Base-by-base conservation (phyloP, 2,113 vertebrate genomes). In the Rhea americana region DNA sequence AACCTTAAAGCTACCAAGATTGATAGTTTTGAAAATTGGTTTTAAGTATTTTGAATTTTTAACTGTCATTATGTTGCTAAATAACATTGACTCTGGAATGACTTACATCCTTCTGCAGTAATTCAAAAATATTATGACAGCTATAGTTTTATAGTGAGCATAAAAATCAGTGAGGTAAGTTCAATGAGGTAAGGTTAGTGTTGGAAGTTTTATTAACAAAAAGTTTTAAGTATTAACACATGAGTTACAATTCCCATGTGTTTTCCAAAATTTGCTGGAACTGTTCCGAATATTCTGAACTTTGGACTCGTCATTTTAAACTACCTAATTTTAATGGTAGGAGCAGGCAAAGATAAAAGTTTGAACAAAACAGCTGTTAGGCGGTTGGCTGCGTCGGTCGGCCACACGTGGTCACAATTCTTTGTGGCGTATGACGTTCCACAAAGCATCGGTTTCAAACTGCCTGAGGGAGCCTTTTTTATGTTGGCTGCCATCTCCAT, bases 161-260 rank as follows among this genome's bases (percentile, higher is more conserved):
- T 98, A 97, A 98, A 98, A 98, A 95, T 82, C 85, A 94, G 94
- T 97, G 98, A 98, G 96, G 96, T 98, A 97, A 97, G 90, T 97
- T 98, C 96, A 98, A 1, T 97, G 97, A 98, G 95, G 97, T 98
- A 97, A 98, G 96, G 94, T 97, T 97, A 94, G 97, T 93, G 91
- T 97, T 98, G 96, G 97, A 97, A 97, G 91, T 98, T 98, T 97
- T 98, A 97, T 98, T 98, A 98, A 97, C 82, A 95, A 97, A 97
- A 97, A 90, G 58, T 96, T 58, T 28, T 92, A 97, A 97, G 95
- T 97, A 97, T 98, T 97, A 97, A 96, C 96, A 97, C 91, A 83
- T 95, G 95, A 97, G 73, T 97, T 98, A 97, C 70, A 96, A 91
- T 97, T 98, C 97, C 95, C 96, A 91, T 80, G 95, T 93, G 96